Percentiles rank a stretch among this genome's conserved stretches.
Conservation (phyloP, 2,113 vertebrate genomes). For the Rhizomys pruinosus region DNA sequence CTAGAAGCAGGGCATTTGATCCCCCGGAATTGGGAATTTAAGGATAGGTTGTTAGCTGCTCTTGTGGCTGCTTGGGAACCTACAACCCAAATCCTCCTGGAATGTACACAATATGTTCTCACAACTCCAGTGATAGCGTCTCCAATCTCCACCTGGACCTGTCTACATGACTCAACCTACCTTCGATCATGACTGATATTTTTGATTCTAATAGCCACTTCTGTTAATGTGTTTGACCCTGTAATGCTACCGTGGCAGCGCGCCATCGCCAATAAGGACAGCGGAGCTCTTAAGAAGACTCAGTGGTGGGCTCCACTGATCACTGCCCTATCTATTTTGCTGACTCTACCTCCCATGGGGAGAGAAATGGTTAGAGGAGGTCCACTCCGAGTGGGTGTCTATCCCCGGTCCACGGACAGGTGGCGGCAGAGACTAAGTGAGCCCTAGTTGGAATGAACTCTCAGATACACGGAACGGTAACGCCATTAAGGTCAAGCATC, state of each 20-base stretch:
- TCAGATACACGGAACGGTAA: conserved; percentile 50
- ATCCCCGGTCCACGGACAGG: not conserved
- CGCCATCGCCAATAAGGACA: no score
- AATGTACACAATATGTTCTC: no score
- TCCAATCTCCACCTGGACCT: not conserved
- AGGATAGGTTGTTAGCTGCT: no score
- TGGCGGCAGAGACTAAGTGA: not conserved
- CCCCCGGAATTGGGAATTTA: no score
- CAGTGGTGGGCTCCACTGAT: not conserved
- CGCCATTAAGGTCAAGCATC: not conserved
- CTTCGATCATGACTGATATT: no score
- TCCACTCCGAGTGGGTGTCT: not conserved
- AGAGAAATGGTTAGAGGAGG: not conserved
- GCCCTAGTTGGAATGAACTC: not conserved
- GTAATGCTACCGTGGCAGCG: no score
- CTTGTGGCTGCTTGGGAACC: no score
- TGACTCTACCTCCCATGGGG: not conserved
- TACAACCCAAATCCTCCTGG: no score
- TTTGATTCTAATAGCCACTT: not conserved
- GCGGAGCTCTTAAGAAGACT: not conserved
- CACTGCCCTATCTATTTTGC: not conserved
- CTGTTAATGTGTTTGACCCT: no score
- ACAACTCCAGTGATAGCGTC: no score
- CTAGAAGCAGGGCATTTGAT: no score
- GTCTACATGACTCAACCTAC: no score